Evolutionary conservation across 2,113 vertebrate genomes (phyloP).

Genomic region (Nothobranchius kuhntae): DNA sequence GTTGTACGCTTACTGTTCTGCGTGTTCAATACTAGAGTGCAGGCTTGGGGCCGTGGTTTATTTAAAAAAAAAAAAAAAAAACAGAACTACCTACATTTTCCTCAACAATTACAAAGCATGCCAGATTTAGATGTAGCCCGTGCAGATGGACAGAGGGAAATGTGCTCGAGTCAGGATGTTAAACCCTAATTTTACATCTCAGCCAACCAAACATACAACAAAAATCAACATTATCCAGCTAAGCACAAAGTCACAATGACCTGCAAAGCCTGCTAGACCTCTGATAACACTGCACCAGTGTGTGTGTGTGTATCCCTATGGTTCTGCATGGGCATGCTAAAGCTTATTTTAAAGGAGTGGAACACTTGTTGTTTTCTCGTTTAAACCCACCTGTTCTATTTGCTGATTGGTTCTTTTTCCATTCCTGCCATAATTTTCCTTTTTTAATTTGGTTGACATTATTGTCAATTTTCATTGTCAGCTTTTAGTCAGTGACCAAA

Average conservation of each 20-base stretch:
- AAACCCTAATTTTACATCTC: conserved; percentile 51
- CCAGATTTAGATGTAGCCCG: conserved; percentile 34
- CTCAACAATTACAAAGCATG: conserved; percentile 52
- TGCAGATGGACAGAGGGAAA: conserved; percentile 34
- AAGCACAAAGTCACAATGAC: conserved; percentile 90
- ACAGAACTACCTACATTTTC: conserved; percentile 5
- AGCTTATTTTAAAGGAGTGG: conserved; percentile 7
- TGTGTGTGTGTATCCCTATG: conserved; percentile 47
- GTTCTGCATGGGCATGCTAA: conserved; percentile 42
- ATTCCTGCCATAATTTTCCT: too few relatives aligned
- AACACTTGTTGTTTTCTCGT: too few relatives aligned
- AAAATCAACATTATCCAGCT: conserved; percentile 91
- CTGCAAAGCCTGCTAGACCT: conserved; percentile 92
- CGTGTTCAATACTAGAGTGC: neutral
- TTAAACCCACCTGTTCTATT: too few relatives aligned
- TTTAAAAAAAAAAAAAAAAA: conserved; percentile 13
- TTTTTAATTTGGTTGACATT: too few relatives aligned
- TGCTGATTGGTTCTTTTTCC: too few relatives aligned
- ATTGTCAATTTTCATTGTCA: too few relatives aligned
- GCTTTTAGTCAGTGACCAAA: too few relatives aligned
- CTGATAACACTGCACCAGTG: conserved; percentile 86
- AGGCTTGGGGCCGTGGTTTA: conserved; percentile 8
- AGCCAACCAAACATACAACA: conserved; percentile 59
- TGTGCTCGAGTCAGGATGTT: conserved; percentile 31
- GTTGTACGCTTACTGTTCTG: conserved; percentile 42